Conservation (phyloP, 2,888 invertebrate species). For the Ormyrus labotus region DNA sequence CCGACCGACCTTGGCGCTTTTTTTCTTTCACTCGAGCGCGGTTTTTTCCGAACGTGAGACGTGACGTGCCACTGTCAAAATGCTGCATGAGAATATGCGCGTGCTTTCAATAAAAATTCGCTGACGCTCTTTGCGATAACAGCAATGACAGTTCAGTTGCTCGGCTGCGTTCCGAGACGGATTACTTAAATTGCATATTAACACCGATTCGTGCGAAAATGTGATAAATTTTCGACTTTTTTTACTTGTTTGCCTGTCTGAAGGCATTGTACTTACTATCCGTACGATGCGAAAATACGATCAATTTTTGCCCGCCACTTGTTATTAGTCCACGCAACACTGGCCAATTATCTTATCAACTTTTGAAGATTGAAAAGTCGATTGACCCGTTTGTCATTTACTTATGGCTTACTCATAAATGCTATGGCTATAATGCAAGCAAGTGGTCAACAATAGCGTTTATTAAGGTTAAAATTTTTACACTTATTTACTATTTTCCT, state of each 20-base stretch:
- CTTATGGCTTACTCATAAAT: conserved; percentile 36
- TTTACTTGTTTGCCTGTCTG: not conserved
- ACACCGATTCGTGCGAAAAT: no score
- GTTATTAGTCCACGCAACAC: conserved; percentile 9
- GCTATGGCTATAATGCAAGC: conserved; percentile 11
- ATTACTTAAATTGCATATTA: no score
- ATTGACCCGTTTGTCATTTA: conserved; percentile 54
- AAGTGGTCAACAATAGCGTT: not conserved
- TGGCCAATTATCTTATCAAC: conserved; percentile 55
- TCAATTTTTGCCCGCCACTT: conserved; percentile 23
- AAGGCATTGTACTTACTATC: not conserved
- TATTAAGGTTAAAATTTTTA: conserved; percentile 30
- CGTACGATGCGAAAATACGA: conserved; percentile 8
- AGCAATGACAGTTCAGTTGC: no score
- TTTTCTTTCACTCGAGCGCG: no score
- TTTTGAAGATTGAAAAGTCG: conserved; percentile 50
- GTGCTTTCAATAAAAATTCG: no score
- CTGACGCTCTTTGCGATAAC: no score
- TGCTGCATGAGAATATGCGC: no score
- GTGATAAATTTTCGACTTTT: not conserved
- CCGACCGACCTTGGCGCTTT: no score
- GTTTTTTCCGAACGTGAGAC: no score
- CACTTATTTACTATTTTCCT: conserved; percentile 7
- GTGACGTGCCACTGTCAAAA: no score
- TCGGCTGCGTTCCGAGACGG: no score